Conservation (phyloP, 2,888 invertebrate species). For the Ceriagrion tenellum region DNA sequence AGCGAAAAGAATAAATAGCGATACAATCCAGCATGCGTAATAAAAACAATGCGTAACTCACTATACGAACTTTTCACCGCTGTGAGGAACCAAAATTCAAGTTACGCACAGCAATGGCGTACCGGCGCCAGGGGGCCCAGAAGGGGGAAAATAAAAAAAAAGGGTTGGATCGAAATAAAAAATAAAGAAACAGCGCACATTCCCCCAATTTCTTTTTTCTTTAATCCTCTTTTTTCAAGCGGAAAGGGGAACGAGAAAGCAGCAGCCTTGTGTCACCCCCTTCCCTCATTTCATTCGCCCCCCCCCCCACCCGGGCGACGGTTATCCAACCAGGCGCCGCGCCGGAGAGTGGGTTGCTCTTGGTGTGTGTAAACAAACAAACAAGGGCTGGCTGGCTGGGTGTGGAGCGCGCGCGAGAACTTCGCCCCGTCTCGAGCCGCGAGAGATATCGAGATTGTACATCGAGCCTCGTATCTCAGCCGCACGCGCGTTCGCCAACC, state of each 20-base stretch:
- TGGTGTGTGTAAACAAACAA: neutral
- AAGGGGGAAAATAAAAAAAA: no score
- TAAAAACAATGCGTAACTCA: no score
- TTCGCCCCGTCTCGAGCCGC: neutral
- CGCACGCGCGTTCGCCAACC: neutral
- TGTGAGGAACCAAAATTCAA: no score
- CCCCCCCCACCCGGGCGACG: neutral
- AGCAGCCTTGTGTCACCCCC: neutral
- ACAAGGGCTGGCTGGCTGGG: neutral
- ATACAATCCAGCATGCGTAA: no score
- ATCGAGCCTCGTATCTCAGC: neutral
- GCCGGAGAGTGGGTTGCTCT: neutral
- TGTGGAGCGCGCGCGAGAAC: neutral
- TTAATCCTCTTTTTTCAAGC: neutral
- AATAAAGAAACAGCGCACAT: neutral
- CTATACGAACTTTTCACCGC: no score
- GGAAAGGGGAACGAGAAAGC: neutral
- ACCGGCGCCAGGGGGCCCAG: no score
- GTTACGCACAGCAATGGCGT: no score
- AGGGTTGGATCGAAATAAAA: neutral
- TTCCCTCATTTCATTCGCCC: no score
- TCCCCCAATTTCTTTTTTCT: neutral
- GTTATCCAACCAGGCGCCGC: neutral
- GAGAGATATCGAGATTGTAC: neutral
- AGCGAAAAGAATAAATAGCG: no score